A percentile compares a stretch with the other conserved stretches of the same genome.
Conservation (phyloP, 2,888 invertebrate genomes). For the Coremacera marginata region DNA sequence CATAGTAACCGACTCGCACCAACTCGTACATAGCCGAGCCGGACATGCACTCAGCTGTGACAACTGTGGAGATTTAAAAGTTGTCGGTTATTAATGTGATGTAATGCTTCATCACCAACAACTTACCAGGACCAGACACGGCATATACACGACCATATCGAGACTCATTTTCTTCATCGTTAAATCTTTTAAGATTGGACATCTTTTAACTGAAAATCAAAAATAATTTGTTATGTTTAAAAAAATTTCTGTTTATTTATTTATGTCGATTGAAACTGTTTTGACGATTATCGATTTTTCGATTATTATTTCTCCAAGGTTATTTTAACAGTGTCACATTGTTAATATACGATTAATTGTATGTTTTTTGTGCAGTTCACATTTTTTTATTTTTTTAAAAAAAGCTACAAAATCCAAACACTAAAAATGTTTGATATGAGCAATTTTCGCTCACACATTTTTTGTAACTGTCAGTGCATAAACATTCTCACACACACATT, state of each 20-base stretch:
- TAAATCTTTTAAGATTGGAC: constrained; percentile 79
- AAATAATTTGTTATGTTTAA: background rate
- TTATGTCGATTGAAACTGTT: background rate
- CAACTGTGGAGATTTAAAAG: constrained; percentile 75
- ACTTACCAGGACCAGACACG: constrained; percentile 95
- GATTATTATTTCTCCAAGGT: background rate
- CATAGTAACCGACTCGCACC: constrained; percentile 96
- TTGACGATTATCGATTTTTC: background rate
- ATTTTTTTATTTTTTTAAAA: background rate
- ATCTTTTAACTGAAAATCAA: constrained; percentile 67
- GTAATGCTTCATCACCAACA: background rate
- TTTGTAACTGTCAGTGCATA: constrained; percentile 11
- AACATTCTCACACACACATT: constrained; percentile 21
- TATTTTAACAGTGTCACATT: background rate
- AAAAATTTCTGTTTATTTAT: background rate
- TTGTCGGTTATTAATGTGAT: background rate
- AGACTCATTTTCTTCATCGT: constrained; percentile 88
- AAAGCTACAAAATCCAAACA: background rate
- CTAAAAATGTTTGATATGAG: constrained; percentile 1
- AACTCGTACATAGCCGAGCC: constrained; percentile 99
- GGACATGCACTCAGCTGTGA: constrained; percentile 97
- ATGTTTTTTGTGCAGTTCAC: background rate
- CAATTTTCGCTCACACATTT: constrained; percentile 23
- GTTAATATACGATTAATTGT: background rate
- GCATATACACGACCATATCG: constrained; percentile 95